phyloP scores from a whole-genome alignment of 1,140 invertebrate species.

The Pseudomyrmex dendroicus region DNA sequence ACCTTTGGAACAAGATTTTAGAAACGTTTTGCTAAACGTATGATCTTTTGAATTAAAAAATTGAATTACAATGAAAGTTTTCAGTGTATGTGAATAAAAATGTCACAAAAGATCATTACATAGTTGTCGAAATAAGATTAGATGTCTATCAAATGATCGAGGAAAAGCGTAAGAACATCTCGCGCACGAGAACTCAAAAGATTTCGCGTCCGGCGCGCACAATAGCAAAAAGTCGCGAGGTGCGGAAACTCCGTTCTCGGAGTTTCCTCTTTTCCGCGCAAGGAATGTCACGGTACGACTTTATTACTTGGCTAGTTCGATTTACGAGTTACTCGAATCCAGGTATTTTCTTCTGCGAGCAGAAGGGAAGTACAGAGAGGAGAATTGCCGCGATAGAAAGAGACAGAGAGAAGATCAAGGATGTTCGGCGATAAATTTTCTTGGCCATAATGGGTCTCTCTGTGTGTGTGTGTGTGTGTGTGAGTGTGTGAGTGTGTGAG shows the following conservation, averaged over 20 bases:
- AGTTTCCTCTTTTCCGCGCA: neutral
- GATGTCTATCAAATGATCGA: conserved; percentile 5
- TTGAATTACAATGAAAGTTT: too few species aligned
- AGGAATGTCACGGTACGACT: conserved; percentile 43
- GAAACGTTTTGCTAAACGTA: neutral
- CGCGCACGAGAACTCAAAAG: neutral
- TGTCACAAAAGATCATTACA: too few species aligned
- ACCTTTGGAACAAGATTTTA: neutral
- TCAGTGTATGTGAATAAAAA: neutral
- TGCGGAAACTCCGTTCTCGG: conserved; percentile 30
- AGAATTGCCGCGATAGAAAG: neutral
- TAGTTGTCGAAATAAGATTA: too few species aligned
- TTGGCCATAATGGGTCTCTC: conserved; percentile 49
- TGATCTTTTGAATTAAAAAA: too few species aligned
- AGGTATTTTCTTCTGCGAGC: conserved; percentile 41
- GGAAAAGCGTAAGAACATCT: conserved; percentile 24
- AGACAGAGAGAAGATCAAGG: conserved; percentile 22
- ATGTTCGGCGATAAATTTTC: conserved; percentile 54
- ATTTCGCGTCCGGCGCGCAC: conserved; percentile 22
- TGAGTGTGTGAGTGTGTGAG: neutral
- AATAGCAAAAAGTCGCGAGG: conserved; percentile 41
- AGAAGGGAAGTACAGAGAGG: neutral
- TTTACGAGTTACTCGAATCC: conserved; percentile 58
- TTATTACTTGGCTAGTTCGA: conserved; percentile 59
- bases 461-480: too few species aligned